These are phyloP conservation scores for Drosophila hydei DNA, from an alignment of 1,140 invertebrate genomes.

Conservation along the genomic window DNA sequence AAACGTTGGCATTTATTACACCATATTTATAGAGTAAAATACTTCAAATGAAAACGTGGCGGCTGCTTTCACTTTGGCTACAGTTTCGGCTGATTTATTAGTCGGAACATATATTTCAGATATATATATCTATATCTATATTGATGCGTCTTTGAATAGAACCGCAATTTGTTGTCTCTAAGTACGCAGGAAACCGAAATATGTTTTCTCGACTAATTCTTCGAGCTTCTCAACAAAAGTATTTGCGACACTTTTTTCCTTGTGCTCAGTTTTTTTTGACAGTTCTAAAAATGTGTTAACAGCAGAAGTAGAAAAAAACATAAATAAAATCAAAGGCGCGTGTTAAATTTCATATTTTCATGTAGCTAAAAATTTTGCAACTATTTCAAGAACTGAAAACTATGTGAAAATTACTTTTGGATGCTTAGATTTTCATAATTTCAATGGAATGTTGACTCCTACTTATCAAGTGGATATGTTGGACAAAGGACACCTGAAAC, in stretches of 20 bases:
- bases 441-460: too few species aligned
- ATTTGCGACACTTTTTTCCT: constrained; percentile 43
- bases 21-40: too few species aligned
- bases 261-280: constrained; percentile 53
- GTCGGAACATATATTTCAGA: not conserved
- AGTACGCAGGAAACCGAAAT: constrained; percentile 21
- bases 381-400: constrained; percentile 17
- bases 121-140: too few species aligned
- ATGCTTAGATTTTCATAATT: too few species aligned
- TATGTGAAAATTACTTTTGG: constrained; percentile 31
- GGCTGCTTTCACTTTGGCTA: not conserved
- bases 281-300: constrained; percentile 72
- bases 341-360: constrained; percentile 48
- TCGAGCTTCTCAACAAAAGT: constrained; percentile 23
- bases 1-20: too few species aligned
- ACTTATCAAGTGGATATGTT: too few species aligned
- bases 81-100: constrained; percentile 21
- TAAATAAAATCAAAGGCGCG: constrained; percentile 47
- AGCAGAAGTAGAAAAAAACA: constrained; percentile 2
- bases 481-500: too few species aligned
- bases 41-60: not conserved
- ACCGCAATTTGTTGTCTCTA: constrained; percentile 22
- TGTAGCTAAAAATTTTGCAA: constrained; percentile 12
- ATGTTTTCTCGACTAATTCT: constrained; percentile 37
- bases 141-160: not conserved